phyloP scores from a whole-genome alignment of 2,797 vertebrate species.

The Amblyopsis hoosieri region DNA sequence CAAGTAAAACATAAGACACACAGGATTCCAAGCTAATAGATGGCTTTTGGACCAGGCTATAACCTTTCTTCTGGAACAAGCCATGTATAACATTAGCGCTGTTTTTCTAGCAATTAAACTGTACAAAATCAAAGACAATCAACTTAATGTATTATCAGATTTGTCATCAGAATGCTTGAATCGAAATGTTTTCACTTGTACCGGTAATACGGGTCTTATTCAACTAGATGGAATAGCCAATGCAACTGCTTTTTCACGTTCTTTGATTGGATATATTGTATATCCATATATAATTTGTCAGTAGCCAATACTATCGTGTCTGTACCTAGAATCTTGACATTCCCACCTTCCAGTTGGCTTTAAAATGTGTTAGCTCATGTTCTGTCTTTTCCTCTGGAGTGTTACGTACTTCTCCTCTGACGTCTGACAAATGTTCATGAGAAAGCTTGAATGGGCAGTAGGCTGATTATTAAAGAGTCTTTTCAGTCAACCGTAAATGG shows the following conservation, averaged over 20 bases:
- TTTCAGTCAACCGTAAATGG: too few relatives aligned
- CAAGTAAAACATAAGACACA: conserved; percentile 69
- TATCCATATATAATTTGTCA: not conserved
- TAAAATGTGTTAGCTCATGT: too few relatives aligned
- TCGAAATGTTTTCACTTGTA: conserved; percentile 29
- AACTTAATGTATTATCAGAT: conserved; percentile 25
- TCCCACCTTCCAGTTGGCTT: too few relatives aligned
- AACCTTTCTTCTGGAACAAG: conserved; percentile 56
- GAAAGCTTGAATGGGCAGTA: too few relatives aligned
- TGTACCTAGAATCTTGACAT: too few relatives aligned
- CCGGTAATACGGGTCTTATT: not conserved
- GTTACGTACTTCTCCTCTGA: too few relatives aligned
- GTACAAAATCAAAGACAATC: conserved; percentile 33
- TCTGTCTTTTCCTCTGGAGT: too few relatives aligned
- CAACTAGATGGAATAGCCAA: too few relatives aligned
- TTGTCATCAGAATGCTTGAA: conserved; percentile 39
- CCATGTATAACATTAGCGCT: conserved; percentile 39
- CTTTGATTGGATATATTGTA: not conserved
- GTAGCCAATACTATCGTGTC: not conserved
- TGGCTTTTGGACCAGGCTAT: conserved; percentile 32
- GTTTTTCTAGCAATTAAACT: conserved; percentile 46
- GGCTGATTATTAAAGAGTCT: too few relatives aligned
- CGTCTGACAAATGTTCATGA: too few relatives aligned
- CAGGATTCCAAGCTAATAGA: conserved; percentile 49
- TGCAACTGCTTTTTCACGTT: too few relatives aligned